These are phyloP conservation scores for Cordilura impudica DNA, from an alignment of 2,888 invertebrate species.

Conservation along the genomic window DNA sequence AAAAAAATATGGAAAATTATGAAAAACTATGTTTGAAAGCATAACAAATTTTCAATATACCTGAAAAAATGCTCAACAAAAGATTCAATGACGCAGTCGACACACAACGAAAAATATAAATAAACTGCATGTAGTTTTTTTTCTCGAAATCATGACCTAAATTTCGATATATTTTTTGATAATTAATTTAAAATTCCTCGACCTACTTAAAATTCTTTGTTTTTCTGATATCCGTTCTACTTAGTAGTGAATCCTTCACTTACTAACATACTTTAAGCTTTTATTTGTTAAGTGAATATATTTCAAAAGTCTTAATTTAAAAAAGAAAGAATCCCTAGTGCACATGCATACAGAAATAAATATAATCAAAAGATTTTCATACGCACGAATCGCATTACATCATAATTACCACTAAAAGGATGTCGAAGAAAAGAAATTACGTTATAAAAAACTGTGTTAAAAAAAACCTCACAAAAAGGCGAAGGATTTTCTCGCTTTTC, in stretches of 20 bases:
- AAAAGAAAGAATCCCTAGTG: not conserved
- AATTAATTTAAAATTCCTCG: not conserved
- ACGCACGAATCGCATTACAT: constrained; percentile 42
- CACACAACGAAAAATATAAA: not conserved
- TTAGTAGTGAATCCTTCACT: constrained; percentile 20
- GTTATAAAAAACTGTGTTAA: constrained; percentile 11
- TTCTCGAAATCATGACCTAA: not conserved
- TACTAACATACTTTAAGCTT: constrained; percentile 56
- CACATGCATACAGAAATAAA: not conserved
- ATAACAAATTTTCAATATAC: constrained; percentile 19
- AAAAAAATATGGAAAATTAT: constrained; percentile 17
- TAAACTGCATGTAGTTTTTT: not conserved
- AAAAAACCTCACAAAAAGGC: constrained; percentile 46
- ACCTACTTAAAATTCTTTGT: not conserved
- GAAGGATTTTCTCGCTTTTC: constrained; percentile 59
- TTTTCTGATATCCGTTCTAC: constrained; percentile 43
- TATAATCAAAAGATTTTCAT: not conserved
- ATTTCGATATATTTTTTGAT: not conserved
- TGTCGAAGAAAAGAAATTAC: not conserved
- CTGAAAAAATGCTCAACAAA: not conserved
- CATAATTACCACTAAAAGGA: constrained; percentile 56
- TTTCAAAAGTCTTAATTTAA: not conserved
- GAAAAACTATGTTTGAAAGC: constrained; percentile 17
- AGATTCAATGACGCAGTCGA: not conserved
- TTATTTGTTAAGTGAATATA: not conserved